Conservation (phyloP, 2,113 vertebrate species). For the Caloenas nicobarica region DNA sequence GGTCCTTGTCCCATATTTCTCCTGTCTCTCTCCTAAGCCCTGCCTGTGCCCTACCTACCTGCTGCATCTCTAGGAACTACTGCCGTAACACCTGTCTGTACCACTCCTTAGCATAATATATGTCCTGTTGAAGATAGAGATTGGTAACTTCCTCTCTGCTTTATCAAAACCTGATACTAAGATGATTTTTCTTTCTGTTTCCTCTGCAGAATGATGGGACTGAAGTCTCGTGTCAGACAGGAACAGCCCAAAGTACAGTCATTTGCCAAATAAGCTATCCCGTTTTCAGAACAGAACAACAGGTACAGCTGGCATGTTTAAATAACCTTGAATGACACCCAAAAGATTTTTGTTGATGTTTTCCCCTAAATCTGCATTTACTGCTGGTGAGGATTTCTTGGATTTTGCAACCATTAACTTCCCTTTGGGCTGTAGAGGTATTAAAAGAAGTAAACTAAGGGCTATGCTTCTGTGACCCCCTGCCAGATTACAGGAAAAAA, state of each 20-base stretch:
- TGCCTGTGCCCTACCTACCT: background rate
- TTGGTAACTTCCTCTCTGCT: background rate
- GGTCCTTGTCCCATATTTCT: background rate
- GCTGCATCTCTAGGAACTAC: background rate
- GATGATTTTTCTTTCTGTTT: background rate
- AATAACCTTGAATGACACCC: background rate
- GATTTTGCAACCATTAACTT: background rate
- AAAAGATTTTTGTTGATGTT: background rate
- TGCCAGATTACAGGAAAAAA: background rate
- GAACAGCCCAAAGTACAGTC: constrained; percentile 71
- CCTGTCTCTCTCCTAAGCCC: background rate
- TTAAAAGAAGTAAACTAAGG: background rate
- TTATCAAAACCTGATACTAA: background rate
- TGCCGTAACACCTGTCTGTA: background rate
- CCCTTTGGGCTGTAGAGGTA: background rate
- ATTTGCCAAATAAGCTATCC: constrained; percentile 87
- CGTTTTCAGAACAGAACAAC: constrained; percentile 77
- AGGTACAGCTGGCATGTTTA: constrained; percentile 69
- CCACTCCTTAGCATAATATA: background rate
- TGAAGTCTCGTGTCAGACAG: constrained; percentile 83
- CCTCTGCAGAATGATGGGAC: constrained; percentile 79
- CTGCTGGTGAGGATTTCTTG: background rate
- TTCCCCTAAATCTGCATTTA: background rate
- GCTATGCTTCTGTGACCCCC: background rate
- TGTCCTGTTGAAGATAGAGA: background rate